Base-by-base conservation (phyloP, 2,797 vertebrate species). In the Kryptolebias ocellatus region DNA sequence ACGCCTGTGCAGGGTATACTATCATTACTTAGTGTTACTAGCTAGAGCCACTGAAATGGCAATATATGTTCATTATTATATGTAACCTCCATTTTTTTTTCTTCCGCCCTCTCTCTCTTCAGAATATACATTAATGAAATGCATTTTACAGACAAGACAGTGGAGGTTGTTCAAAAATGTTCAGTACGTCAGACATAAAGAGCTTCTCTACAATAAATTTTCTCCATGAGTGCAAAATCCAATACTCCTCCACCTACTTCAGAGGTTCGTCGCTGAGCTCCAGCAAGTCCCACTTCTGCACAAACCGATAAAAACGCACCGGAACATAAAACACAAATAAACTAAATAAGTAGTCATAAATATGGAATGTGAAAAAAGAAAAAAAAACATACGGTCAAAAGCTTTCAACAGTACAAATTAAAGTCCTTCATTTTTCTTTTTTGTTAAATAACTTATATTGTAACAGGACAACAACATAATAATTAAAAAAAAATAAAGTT, bases 201-300 rank as follows among this genome's bases (percentile, higher is more conserved):
- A 97, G 93, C 94, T 95, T 95, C 72, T 90, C 95, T 93, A 94
- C 94, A 95, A 95, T 95, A 95, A 95, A 94, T 94, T 42, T 24
- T 92, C 92, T 94, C 96, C 96, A 97, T 94, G 94, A 97, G 96
- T 98, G 97, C 97, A 98, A 98, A 89, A 96, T 96, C 93, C 95
- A 94, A 95, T 95, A 95, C 94, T 96, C 95, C 95, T 96, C 95
- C 92, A 97, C 78, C 95, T 95, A 95, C 92, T 91, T 91, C 91
- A 91, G 90, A 93, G 88, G 90, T 90, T 91, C 81, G 78, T 87
- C 90, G 85, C 86, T 84, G 83, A 90, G 89, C 89, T 90, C 85
- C 78, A 92, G 87, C 87, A 95, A 95, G 95, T 95, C 94, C 20
- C 95, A 96, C 93, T 90, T 93, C 94, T 93, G 92, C 92, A 92